Conservation (phyloP, 2,113 vertebrate genomes). For the Morone chrysops region DNA sequence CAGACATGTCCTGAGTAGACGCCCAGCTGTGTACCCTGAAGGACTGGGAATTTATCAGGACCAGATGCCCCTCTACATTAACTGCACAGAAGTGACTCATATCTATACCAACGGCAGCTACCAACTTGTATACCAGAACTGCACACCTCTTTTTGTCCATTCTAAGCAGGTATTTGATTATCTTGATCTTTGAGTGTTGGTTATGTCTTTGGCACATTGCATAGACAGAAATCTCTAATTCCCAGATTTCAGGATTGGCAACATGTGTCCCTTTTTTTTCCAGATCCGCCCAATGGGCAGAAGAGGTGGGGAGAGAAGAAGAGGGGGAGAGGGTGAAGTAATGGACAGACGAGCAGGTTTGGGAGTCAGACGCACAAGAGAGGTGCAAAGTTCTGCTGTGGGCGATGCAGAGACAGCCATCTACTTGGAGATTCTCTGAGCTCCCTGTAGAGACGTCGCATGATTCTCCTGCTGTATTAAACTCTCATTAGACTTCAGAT, state of each 20-base stretch:
- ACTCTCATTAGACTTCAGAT: slow-evolving; percentile 3
- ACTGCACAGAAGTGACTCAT: slow-evolving; percentile 84
- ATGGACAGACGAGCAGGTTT: slow-evolving; percentile 38
- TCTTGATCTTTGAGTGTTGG: background rate
- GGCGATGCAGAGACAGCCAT: slow-evolving; percentile 79
- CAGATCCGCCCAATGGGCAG: slow-evolving; percentile 70
- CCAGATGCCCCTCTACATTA: slow-evolving; percentile 82
- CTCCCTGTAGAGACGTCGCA: background rate
- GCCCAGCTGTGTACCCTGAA: slow-evolving; percentile 59
- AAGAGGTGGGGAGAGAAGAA: slow-evolving; percentile 73
- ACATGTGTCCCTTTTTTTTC: slow-evolving; percentile 18
- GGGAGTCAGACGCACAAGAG: slow-evolving; percentile 51
- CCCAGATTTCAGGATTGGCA: background rate
- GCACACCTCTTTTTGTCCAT: slow-evolving; percentile 83
- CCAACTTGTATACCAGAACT: slow-evolving; percentile 86
- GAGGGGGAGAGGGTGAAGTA: slow-evolving; percentile 52
- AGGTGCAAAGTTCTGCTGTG: slow-evolving; percentile 36
- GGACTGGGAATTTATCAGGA: slow-evolving; percentile 75
- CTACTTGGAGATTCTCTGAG: slow-evolving; percentile 84
- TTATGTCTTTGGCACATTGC: background rate
- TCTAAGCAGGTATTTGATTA: slow-evolving; percentile 79
- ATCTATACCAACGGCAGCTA: slow-evolving; percentile 87
- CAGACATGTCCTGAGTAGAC: slow-evolving; percentile 62
- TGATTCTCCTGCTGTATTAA: background rate
- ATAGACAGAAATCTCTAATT: background rate